Evolutionary conservation across 2,888 invertebrate genomes (phyloP).

Genomic region (Cartodere bifasciata): DNA sequence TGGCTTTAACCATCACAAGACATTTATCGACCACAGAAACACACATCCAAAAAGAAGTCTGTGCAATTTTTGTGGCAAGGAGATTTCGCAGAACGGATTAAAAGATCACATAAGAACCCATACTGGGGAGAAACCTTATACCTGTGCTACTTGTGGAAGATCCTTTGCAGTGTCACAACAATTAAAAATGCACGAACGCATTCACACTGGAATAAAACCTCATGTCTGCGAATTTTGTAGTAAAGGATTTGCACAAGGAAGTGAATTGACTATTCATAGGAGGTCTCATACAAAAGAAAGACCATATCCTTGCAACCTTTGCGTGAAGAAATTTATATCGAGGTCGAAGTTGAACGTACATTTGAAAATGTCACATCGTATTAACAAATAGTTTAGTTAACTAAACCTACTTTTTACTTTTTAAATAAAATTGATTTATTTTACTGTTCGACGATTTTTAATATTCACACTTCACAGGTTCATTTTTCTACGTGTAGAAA

Average conservation of each 20-base stretch:
- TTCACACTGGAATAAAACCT: constrained; percentile 40
- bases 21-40: constrained; percentile 16
- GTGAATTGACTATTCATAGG: constrained; percentile 37
- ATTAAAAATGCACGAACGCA: constrained; percentile 33
- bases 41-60: too few relatives aligned
- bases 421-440: too few relatives aligned
- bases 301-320: constrained; percentile 24
- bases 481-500: too few relatives aligned
- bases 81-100: constrained; percentile 43
- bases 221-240: constrained; percentile 29
- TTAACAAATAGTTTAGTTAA: too few relatives aligned
- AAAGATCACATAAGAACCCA: constrained; percentile 43
- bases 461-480: too few relatives aligned
- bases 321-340: constrained; percentile 42
- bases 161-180: constrained; percentile 13
- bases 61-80: constrained; percentile 44
- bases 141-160: constrained; percentile 35
- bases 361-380: too few relatives aligned
- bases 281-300: constrained; percentile 33
- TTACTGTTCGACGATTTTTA: too few relatives aligned
- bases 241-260: constrained; percentile 40
- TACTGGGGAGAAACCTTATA: constrained; percentile 42
- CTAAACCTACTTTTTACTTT: too few relatives aligned
- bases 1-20: constrained; percentile 13
- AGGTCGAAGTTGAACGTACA: constrained; percentile 39